Conservation (phyloP, 2,797 vertebrate genomes). For the Paedocypris micromegethes region DNA sequence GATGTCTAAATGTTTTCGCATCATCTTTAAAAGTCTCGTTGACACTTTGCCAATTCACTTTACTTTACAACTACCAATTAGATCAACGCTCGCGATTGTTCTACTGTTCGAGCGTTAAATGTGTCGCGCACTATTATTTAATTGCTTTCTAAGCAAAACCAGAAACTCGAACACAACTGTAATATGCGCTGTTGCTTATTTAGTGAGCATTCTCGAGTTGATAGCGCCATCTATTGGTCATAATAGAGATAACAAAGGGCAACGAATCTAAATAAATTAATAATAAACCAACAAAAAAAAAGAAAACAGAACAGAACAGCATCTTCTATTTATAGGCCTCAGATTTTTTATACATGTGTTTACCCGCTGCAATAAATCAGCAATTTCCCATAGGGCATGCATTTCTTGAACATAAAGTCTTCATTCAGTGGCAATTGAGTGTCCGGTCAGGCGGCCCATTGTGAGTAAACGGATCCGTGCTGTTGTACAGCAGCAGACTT, state of each 20-base stretch:
- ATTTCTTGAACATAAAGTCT: too few species aligned
- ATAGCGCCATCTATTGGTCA: conserved; percentile 55
- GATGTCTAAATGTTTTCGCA: too few species aligned
- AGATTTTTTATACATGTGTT: neutral
- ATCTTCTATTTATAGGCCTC: too few species aligned
- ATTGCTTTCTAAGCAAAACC: neutral
- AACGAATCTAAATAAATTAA: neutral
- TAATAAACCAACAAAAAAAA: neutral
- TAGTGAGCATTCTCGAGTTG: conserved; percentile 12
- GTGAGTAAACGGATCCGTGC: neutral
- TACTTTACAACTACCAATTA: too few species aligned
- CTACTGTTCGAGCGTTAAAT: neutral
- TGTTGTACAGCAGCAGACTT: conserved; percentile 25
- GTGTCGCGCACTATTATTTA: neutral
- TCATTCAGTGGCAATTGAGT: conserved; percentile 21
- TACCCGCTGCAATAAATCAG: neutral
- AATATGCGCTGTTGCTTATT: too few species aligned
- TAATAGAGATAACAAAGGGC: too few species aligned
- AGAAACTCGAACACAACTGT: neutral
- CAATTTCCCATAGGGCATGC: too few species aligned
- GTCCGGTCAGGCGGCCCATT: conserved; percentile 45
- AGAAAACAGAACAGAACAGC: neutral
- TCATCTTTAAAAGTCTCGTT: too few species aligned
- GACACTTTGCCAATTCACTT: too few species aligned
- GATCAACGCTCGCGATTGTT: neutral